A percentile compares a stretch with the other conserved stretches of the same genome.
These are phyloP conservation scores for Scomberomorus guttatus DNA, from an alignment of 2,797 vertebrate genomes.

Conservation along the genomic window DNA sequence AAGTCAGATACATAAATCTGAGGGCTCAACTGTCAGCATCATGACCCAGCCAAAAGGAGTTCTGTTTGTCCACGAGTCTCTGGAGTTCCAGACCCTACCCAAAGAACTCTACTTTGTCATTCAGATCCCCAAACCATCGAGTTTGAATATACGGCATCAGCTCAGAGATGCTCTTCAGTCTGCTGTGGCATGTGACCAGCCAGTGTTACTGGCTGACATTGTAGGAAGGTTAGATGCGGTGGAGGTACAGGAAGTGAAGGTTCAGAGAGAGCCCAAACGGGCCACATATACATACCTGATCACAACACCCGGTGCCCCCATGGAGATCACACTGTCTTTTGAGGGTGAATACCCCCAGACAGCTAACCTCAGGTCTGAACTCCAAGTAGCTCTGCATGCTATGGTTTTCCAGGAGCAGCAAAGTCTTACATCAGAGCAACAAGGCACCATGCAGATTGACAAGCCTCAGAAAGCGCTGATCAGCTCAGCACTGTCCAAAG, in stretches of 20 bases:
- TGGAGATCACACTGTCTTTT: constrained; percentile 89
- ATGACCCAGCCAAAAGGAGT: constrained; percentile 75
- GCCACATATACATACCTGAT: constrained; percentile 86
- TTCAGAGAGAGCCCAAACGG: constrained; percentile 83
- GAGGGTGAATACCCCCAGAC: constrained; percentile 87
- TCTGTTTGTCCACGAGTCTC: constrained; percentile 78
- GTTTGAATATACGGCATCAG: constrained; percentile 83
- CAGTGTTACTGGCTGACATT: constrained; percentile 86
- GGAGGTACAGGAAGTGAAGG: constrained; percentile 84
- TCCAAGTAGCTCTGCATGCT: constrained; percentile 86
- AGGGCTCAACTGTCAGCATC: constrained; percentile 49
- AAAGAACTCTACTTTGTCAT: constrained; percentile 87
- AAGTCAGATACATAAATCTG: constrained; percentile 58
- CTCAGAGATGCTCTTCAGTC: constrained; percentile 86
- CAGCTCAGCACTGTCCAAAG: constrained; percentile 53
- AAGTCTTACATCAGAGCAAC: constrained; percentile 83
- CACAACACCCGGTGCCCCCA: constrained; percentile 79
- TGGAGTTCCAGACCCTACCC: constrained; percentile 73
- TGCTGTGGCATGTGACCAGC: constrained; percentile 86
- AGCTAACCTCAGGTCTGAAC: constrained; percentile 86
- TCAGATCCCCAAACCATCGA: constrained; percentile 78
- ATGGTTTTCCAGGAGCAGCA: constrained; percentile 88
- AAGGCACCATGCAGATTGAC: constrained; percentile 56
- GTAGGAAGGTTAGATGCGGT: constrained; percentile 81
- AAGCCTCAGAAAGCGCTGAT: constrained; percentile 68